Percentiles rank a stretch among this genome's conserved stretches.
These are phyloP conservation scores for Sphaerolaimus hirsutus DNA, from an alignment of 2,888 invertebrate species.

Conservation along the genomic window DNA sequence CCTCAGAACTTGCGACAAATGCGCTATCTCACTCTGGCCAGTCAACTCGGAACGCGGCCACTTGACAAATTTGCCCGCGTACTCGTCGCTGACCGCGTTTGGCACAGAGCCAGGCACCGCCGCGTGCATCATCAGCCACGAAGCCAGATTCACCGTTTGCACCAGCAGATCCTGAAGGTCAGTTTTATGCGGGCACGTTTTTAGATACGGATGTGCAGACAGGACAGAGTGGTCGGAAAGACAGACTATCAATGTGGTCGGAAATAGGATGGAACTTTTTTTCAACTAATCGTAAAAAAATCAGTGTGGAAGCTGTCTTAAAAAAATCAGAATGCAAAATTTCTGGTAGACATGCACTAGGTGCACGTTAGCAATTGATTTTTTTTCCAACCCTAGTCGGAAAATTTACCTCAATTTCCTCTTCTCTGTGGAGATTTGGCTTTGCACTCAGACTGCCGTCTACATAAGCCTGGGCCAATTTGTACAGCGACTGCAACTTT, in stretches of 20 bases:
- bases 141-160: background rate
- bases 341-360: too few relatives aligned
- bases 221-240: background rate
- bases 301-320: too few relatives aligned
- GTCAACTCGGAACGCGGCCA: slow-evolving; percentile 6
- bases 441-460: slow-evolving; percentile 56
- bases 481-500: slow-evolving; percentile 73
- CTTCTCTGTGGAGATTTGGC: slow-evolving; percentile 13
- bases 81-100: slow-evolving; percentile 3
- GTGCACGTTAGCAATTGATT: too few relatives aligned
- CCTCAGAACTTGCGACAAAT: background rate
- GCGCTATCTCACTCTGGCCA: background rate
- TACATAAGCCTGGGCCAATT: slow-evolving; percentile 77
- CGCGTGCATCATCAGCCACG: slow-evolving; percentile 6
- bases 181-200: background rate
- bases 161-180: background rate
- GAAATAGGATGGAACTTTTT: too few relatives aligned
- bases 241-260: too few relatives aligned
- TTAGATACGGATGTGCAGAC: background rate
- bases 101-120: slow-evolving; percentile 4
- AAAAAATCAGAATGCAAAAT: too few relatives aligned
- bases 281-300: too few relatives aligned
- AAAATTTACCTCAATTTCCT: slow-evolving; percentile 22
- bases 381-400: too few relatives aligned
- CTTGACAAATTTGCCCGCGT: slow-evolving; percentile 1